Conservation (phyloP, 2,797 vertebrate species). For the Leuciscus waleckii region DNA sequence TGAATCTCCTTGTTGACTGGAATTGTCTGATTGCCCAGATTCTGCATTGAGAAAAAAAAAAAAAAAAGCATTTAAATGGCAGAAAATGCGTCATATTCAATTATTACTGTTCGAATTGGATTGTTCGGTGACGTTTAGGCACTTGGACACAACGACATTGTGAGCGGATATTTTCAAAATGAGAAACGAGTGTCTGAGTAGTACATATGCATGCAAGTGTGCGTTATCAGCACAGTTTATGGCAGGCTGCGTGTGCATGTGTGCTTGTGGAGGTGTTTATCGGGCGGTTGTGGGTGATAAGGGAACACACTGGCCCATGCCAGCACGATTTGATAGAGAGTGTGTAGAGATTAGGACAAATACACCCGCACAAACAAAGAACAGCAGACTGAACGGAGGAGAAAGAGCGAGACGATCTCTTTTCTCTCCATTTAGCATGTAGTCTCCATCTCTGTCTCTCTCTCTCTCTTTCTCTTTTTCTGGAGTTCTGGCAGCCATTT, state of each 20-base stretch:
- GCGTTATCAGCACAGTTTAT: slow-evolving; percentile 34
- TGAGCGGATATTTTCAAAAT: neutral
- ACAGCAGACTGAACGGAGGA: slow-evolving; percentile 74
- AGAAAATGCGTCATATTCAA: slow-evolving; percentile 12
- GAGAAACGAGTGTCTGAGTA: neutral
- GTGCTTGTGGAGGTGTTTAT: slow-evolving; percentile 75
- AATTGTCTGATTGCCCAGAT: slow-evolving; percentile 85
- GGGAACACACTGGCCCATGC: slow-evolving; percentile 73
- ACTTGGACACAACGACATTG: slow-evolving; percentile 1
- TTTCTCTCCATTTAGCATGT: slow-evolving; percentile 53
- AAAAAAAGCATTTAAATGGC: slow-evolving; percentile 2
- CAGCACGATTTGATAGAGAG: slow-evolving; percentile 79
- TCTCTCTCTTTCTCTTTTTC: slow-evolving; percentile 71
- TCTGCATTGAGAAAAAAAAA: slow-evolving; percentile 71
- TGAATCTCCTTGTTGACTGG: slow-evolving; percentile 84
- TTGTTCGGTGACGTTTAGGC: neutral
- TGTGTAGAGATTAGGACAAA: slow-evolving; percentile 78
- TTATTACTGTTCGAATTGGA: neutral
- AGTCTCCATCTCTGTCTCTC: slow-evolving; percentile 67
- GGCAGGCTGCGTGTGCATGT: slow-evolving; percentile 24
- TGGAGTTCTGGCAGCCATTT: slow-evolving; percentile 87
- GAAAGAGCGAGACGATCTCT: slow-evolving; percentile 46
- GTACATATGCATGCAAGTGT: slow-evolving; percentile 23
- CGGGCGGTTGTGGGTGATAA: slow-evolving; percentile 78
- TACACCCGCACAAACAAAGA: slow-evolving; percentile 70